Base-by-base conservation (phyloP, 2,797 vertebrate species). In the Phrynocephalus guinanensis region DNA sequence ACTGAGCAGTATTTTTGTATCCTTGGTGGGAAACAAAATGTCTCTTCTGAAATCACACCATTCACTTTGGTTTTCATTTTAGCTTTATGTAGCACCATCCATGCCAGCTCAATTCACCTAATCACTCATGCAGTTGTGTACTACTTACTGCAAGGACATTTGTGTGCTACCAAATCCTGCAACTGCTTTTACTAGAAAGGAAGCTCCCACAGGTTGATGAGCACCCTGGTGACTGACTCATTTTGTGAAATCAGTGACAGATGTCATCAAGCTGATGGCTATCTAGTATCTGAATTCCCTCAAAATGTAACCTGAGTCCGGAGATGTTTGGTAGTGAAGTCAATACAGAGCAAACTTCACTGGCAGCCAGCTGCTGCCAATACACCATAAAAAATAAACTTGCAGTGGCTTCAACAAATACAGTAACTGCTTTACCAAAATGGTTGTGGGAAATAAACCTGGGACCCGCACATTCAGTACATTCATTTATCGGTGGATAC, bases 401-500 rank as follows among this genome's bases (percentile, higher is more conserved):
- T 60, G 50, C 73, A 86, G 20, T 56, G 76, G 11, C n/a, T 70
- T 72, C 68, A 80, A 63, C 30, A 86, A 73, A 73, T 72, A 33
- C 33, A 33, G 33, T 33, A 30, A 3, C 30, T 38, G 6, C 30
- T 33, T 33, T 33, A 33, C 9, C 10, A 60, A 80, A 70, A 56
- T 79, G 84, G 33, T 48, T 85, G 60, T 24, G 20, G 52, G 30
- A 79, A 80, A 52, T 26, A n/a, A 66, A 63, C 60, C 2, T 38
- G 81, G n/a, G 26, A 50, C 60, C 5, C 30, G 0, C 70, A 0
- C 33, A 1, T 10, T 20, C 20, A 28, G 6, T 0, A 0, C 0
- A 33, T 48, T n/a, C 70, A 86, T 3, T 83, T 87, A 70, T 30
- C 6, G 22, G 52, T 87, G 84, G 18, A 3, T 66, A 78, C 50